Evolutionary conservation across 2,113 vertebrate species (phyloP), one percentile per base, ranked within the genome.

Genomic region (Eulacestoma nigropectus): DNA sequence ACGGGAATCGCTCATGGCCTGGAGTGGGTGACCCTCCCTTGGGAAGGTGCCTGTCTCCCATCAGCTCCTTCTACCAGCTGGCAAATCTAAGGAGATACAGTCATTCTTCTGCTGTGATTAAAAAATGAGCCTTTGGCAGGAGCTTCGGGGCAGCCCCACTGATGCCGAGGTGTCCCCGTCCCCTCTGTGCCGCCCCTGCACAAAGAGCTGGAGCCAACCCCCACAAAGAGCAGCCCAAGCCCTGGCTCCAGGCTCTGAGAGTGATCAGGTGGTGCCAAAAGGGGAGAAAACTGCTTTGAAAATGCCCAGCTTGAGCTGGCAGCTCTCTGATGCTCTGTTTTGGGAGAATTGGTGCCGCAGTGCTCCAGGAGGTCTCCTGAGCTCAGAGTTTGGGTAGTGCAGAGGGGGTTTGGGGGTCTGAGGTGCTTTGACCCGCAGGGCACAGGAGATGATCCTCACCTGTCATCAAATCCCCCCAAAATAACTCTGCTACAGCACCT

Each of bases 271-370:
- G 6, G 27, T 20, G 72, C 23, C 41, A 47, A 77, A 55, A 78
- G 32, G 19, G 25, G 37, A 52, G n/a, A 89, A 87, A 87, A 56
- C 4, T 21, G 80, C 35, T 80, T 68, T 46, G 5, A 0, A 42
- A 47, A n/a, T 0, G 4, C 49, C 44, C 33, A 1, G 10, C n/a
- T 62, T 19, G 3, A 78, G 41, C 32, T 67, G 75, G 26, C 46
- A 1, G 4, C 70, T 74, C 65, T 1, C 9, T 2, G 23, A 12
- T 9, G 37, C 23, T 59, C 41, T 44, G 1, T 0, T 69, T 62
- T 7, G 32, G 19, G 22, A 44, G 20, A 11, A 8, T 4, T 2
- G 10, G 33, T 35, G 59, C 9, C 69, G 9, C 85, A 6, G 10
- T 3, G 64, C 49, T 52, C 67, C 3, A 5, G 52, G 39, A 62